Conservation (phyloP, 2,113 vertebrate species). For the Barbus barbus region DNA sequence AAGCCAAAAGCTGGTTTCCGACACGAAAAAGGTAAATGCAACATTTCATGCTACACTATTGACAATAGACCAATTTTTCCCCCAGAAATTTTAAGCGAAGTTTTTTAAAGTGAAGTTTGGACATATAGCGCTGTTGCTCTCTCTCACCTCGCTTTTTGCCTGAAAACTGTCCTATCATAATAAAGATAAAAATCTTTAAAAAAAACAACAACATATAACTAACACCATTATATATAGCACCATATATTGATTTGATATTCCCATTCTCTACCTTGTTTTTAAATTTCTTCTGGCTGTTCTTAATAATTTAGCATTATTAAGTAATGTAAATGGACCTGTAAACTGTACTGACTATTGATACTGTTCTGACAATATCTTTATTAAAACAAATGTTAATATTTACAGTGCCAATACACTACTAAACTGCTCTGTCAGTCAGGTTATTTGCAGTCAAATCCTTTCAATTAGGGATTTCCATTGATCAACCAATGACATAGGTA, state of each 20-base stretch:
- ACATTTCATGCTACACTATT: not conserved
- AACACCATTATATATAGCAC: not conserved
- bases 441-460: not conserved
- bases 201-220: too few relatives aligned
- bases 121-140: too few relatives aligned
- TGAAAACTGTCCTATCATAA: too few relatives aligned
- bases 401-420: not conserved
- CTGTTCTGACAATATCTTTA: not conserved
- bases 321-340: not conserved
- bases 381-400: not conserved
- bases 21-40: too few relatives aligned
- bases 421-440: not conserved
- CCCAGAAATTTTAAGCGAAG: too few relatives aligned
- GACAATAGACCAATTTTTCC: not conserved
- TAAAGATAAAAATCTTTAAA: too few relatives aligned
- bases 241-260: not conserved
- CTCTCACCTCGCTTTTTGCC: too few relatives aligned
- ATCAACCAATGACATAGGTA: not conserved
- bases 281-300: not conserved
- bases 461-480: not conserved
- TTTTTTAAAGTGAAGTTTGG: too few relatives aligned
- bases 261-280: not conserved
- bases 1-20: too few relatives aligned
- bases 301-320: not conserved
- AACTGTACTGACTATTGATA: not conserved